These are phyloP conservation scores for Sthenelais limicola DNA, from an alignment of 2,888 invertebrate species.

Conservation along the genomic window DNA sequence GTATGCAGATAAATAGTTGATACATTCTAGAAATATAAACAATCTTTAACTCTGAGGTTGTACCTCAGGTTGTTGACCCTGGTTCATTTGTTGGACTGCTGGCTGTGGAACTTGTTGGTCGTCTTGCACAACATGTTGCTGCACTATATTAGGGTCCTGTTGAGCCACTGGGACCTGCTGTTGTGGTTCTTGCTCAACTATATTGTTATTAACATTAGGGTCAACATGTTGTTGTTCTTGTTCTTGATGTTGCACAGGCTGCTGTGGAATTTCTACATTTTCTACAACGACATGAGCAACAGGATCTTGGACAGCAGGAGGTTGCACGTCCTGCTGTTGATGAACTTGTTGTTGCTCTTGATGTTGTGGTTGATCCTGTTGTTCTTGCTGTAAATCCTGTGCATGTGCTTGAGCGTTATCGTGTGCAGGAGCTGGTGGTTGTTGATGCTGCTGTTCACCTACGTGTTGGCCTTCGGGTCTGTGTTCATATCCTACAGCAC, in stretches of 20 bases:
- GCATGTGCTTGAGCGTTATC: not conserved
- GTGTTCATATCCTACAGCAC: too few relatives aligned
- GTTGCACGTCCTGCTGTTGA: not conserved
- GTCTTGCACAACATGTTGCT: too few relatives aligned
- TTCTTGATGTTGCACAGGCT: not conserved
- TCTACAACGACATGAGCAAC: not conserved
- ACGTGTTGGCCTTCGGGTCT: too few relatives aligned
- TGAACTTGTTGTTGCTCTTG: not conserved
- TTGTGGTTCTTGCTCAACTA: not conserved
- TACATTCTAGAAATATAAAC: too few relatives aligned
- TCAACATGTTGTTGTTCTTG: not conserved
- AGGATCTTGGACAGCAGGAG: slow-evolving; percentile 7
- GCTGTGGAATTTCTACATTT: not conserved
- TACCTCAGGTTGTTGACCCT: too few relatives aligned
- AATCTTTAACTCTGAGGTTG: too few relatives aligned
- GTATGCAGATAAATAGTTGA: too few relatives aligned
- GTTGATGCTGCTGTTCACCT: slow-evolving; percentile 3
- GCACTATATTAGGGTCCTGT: too few relatives aligned
- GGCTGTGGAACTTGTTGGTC: too few relatives aligned
- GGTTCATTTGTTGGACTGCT: too few relatives aligned
- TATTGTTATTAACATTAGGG: not conserved
- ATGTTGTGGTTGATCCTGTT: not conserved
- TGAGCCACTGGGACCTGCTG: not conserved
- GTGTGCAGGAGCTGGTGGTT: not conserved
- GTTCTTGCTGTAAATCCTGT: not conserved